phyloP scores from a whole-genome alignment of 1,140 invertebrate species.

The Pararge aegeria region DNA sequence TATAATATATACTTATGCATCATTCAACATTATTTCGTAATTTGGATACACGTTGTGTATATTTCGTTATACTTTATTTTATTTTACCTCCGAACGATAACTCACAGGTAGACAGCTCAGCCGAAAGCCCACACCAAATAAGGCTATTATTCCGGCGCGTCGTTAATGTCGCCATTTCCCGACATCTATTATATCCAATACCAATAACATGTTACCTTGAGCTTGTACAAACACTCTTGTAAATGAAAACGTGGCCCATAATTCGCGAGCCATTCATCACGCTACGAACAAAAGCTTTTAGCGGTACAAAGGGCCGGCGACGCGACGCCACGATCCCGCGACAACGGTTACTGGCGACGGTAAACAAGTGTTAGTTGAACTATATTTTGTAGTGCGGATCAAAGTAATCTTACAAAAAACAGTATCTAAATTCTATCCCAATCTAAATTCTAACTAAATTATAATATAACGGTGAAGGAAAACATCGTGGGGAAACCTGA shows the following conservation, averaged over 20 bases:
- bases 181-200: not conserved
- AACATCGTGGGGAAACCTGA: too few species aligned
- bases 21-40: too few species aligned
- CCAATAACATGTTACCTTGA: slow-evolving; percentile 1
- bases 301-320: slow-evolving; percentile 32
- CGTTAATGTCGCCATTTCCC: not conserved
- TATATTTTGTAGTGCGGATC: too few species aligned
- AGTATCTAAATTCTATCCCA: too few species aligned
- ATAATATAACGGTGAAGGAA: too few species aligned
- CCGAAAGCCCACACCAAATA: not conserved
- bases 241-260: slow-evolving; percentile 10
- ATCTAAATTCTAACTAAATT: too few species aligned
- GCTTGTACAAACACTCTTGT: slow-evolving; percentile 6
- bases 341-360: not conserved
- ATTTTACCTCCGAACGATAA: not conserved
- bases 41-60: too few species aligned
- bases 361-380: not conserved
- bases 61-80: too few species aligned
- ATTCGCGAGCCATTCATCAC: slow-evolving; percentile 35
- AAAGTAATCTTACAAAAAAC: too few species aligned
- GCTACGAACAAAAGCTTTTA: slow-evolving; percentile 43
- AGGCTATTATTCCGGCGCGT: not conserved
- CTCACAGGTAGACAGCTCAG: not conserved
- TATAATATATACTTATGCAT: too few species aligned
- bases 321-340: not conserved